Conservation (phyloP, 2,113 vertebrate species). For the Odontophorus gujanensis region DNA sequence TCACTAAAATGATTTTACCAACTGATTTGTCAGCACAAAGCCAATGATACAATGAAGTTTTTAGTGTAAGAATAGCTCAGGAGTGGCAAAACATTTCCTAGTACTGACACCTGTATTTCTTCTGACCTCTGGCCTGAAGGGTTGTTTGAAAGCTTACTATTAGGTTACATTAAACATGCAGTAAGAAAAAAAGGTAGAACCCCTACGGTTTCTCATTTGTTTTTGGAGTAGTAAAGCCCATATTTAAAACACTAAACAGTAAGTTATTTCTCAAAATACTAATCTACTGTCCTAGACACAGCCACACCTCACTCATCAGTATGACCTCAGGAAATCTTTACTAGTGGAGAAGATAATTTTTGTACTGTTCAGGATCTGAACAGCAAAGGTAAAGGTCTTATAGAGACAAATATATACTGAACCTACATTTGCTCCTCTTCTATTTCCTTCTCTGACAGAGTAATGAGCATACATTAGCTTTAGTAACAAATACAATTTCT, state of each 20-base stretch:
- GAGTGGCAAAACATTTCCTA: neutral
- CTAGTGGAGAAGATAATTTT: neutral
- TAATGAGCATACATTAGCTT: neutral
- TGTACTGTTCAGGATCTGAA: neutral
- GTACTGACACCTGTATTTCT: neutral
- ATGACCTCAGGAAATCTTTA: neutral
- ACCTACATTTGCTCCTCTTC: neutral
- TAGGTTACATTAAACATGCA: neutral
- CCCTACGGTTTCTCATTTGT: fast-evolving
- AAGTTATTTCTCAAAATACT: neutral
- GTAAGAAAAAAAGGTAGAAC: neutral
- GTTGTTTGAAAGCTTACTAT: neutral
- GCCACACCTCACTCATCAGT: neutral
- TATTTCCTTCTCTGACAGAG: neutral
- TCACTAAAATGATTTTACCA: neutral
- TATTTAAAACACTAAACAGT: neutral
- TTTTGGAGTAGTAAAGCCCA: neutral
- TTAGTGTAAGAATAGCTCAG: neutral
- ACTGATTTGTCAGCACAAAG: neutral
- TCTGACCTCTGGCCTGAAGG: neutral
- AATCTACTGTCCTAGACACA: neutral
- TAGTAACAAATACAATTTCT: fast-evolving
- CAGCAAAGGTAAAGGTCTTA: neutral
- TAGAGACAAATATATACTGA: neutral
- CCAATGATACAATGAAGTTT: neutral